Conservation (phyloP, 2,888 invertebrate species). For the Epirrita christyi region DNA sequence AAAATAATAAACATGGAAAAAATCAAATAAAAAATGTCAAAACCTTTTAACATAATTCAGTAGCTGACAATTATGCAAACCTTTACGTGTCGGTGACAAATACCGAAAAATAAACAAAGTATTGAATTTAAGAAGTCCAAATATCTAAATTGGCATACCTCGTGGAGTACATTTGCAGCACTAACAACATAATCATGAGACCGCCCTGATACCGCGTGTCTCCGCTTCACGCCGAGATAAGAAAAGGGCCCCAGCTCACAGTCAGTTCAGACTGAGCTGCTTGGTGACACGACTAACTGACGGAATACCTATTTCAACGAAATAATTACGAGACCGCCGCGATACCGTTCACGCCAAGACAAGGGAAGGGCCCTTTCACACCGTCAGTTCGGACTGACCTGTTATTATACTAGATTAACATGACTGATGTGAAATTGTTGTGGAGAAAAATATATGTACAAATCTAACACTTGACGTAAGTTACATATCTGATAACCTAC, state of each 20-base stretch:
- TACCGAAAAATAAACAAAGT: slow-evolving; percentile 18
- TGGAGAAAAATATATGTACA: no score
- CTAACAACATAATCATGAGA: slow-evolving; percentile 37
- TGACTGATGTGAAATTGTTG: no score
- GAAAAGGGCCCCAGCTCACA: slow-evolving; percentile 11
- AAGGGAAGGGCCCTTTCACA: no score
- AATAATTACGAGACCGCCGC: background rate
- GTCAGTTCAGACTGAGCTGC: background rate
- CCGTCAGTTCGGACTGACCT: no score
- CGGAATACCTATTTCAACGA: no score
- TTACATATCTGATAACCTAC: no score
- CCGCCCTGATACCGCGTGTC: slow-evolving; percentile 26
- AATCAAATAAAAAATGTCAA: background rate
- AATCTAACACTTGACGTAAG: no score
- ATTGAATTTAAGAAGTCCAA: slow-evolving; percentile 7
- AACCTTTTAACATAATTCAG: slow-evolving; percentile 20
- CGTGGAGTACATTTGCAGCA: slow-evolving; percentile 27
- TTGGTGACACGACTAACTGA: background rate
- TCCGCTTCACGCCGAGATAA: slow-evolving; percentile 27
- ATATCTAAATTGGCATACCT: slow-evolving; percentile 32
- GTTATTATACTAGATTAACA: no score
- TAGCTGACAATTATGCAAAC: slow-evolving; percentile 15
- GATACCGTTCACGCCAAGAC: no score
- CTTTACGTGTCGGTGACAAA: slow-evolving; percentile 13
- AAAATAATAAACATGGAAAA: background rate